Base-by-base conservation (phyloP, 2,888 invertebrate species). In the Drosophila borborema region DNA sequence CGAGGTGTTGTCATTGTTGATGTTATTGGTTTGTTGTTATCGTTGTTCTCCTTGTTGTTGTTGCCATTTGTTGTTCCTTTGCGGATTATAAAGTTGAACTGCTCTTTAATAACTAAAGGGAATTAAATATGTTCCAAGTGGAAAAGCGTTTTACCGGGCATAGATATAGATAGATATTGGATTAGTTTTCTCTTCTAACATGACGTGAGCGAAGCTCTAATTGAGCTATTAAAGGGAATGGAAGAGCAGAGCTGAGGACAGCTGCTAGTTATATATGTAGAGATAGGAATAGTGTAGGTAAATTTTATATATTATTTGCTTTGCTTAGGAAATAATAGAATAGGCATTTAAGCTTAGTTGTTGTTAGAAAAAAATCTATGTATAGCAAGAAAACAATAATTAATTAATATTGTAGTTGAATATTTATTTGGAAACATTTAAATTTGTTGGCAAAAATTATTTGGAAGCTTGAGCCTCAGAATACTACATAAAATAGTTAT, bases 1-100 rank as follows among this genome's bases (percentile, higher is more conserved):
- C 16, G 36, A 77, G 59, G 67, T 75, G 78, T 66, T 78, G 68
- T 78, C 75, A 71, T 66, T 77, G 77, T 77, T 66, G 77, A 62
- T 65, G 73, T 66, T 66, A 58, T 63, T 66, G 43, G 49, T 34
- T 28, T 31, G 36, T n/a, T 56, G 59, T 14, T 34, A 3, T 28
- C 28, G 28, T 28, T 28, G 6, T 28, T 28, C 5, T 28, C 6
- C 3, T 28, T 6, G 28, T 28, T 28, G 28, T 28, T 28, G 28
- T 23, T 23, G 23, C 4, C 23, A 38, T 43, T 67, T 64, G 60
- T 48, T 69, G 56, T 31, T 51, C 55, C 46, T 28, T 23, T 34
- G 34, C 64, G 41, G 75, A 64, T 76, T 68, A 59, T 20, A 51
- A 10, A 18, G 8, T 18, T n/a, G 53, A n/a, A 49, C 61, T 64